Evolutionary conservation across 2,797 vertebrate genomes (phyloP).

Genomic region (Urosaurus nigricauda): DNA sequence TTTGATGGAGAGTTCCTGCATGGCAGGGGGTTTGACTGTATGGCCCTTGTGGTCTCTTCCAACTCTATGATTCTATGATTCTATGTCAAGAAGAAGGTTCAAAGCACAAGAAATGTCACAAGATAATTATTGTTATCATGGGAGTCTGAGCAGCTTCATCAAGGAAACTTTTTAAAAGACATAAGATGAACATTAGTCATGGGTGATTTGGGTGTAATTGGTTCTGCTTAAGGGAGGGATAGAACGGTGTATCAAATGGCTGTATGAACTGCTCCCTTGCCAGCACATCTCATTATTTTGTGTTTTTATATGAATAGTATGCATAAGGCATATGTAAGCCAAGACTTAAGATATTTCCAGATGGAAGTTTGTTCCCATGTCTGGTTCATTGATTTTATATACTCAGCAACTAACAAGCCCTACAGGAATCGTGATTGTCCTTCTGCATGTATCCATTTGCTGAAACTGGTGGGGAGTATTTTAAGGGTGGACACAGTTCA

Average conservation of each 20-base stretch:
- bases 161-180: not conserved
- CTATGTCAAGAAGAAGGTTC: not conserved
- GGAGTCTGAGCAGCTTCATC: not conserved
- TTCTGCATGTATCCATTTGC: too few relatives aligned
- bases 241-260: not conserved
- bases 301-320: not conserved
- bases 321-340: not conserved
- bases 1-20: too few relatives aligned
- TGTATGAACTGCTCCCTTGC: not conserved
- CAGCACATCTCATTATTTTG: not conserved
- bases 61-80: too few relatives aligned
- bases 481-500: not conserved
- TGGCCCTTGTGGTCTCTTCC: too few relatives aligned
- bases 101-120: not conserved
- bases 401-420: not conserved
- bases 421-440: not conserved
- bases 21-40: too few relatives aligned
- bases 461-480: not conserved
- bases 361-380: not conserved
- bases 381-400: not conserved
- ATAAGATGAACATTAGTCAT: constrained; percentile 14
- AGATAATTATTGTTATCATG: not conserved
- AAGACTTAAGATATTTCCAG: not conserved
- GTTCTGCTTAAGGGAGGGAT: not conserved
- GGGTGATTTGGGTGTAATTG: constrained; percentile 8